These are phyloP conservation scores for Esox niger DNA, from an alignment of 2,113 vertebrate genomes.

Conservation along the genomic window DNA sequence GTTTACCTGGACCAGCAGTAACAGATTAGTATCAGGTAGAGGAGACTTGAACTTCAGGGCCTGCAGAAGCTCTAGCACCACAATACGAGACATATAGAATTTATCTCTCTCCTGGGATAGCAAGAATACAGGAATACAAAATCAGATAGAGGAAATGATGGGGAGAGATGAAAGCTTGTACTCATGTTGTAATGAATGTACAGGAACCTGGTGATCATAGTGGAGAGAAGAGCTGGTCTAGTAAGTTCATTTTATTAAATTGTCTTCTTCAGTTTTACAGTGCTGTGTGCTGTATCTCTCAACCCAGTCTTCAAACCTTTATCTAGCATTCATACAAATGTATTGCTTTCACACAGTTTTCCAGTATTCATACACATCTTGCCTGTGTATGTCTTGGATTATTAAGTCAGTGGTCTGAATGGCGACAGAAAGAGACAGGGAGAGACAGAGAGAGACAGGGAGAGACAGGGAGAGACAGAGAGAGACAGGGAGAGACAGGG, in stretches of 20 bases:
- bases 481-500: too few relatives aligned
- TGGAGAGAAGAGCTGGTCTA: too few relatives aligned
- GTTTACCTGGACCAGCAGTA: slow-evolving; percentile 94
- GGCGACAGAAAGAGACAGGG: too few relatives aligned
- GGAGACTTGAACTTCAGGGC: slow-evolving; percentile 96
- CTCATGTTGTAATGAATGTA: too few relatives aligned
- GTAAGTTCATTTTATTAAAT: too few relatives aligned
- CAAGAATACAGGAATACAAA: slow-evolving; percentile 10
- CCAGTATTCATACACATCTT: slow-evolving; percentile 60
- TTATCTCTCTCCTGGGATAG: slow-evolving; percentile 97
- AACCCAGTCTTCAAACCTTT: slow-evolving; percentile 63
- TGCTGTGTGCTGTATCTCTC: slow-evolving; percentile 36
- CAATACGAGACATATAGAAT: slow-evolving; percentile 95
- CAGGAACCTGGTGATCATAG: too few relatives aligned
- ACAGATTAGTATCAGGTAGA: slow-evolving; percentile 92
- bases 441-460: slow-evolving; percentile 64
- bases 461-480: slow-evolving; percentile 52
- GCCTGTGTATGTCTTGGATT: background rate
- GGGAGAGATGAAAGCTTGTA: slow-evolving; percentile 23
- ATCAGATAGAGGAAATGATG: slow-evolving; percentile 12
- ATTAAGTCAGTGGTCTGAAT: slow-evolving; percentile 54
- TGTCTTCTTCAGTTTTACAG: too few relatives aligned
- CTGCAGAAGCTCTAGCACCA: slow-evolving; percentile 93
- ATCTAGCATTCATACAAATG: too few relatives aligned
- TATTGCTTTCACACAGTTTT: too few relatives aligned